Evolutionary conservation across 1,140 invertebrate genomes (phyloP).

Genomic region (Cotesia chilonis): DNA sequence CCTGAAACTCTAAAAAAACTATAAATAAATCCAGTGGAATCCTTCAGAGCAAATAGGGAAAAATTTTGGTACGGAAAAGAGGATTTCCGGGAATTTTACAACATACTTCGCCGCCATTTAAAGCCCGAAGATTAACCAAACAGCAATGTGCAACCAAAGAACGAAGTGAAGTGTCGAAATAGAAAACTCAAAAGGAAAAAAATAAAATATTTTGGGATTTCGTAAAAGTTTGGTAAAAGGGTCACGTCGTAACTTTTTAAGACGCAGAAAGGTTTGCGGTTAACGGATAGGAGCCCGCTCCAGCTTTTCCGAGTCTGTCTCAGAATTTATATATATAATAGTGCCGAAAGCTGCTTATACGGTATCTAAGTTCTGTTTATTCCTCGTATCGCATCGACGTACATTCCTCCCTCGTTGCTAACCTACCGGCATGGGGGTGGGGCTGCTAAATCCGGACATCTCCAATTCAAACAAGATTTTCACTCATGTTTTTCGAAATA

Average conservation of each 20-base stretch:
- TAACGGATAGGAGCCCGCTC: background rate
- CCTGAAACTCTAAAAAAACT: too few species aligned
- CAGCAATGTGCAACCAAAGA: too few species aligned
- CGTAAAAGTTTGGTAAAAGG: background rate
- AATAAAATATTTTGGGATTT: background rate
- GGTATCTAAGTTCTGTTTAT: constrained; percentile 44
- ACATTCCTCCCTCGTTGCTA: background rate
- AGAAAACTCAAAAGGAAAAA: too few species aligned
- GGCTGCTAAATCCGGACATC: constrained; percentile 32
- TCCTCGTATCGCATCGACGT: constrained; percentile 38
- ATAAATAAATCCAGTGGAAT: too few species aligned
- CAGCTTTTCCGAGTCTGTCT: background rate
- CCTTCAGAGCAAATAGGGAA: too few species aligned
- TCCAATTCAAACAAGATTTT: constrained; percentile 59
- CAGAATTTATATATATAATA: background rate
- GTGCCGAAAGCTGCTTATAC: constrained; percentile 38
- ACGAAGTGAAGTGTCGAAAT: too few species aligned
- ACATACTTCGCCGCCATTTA: too few species aligned
- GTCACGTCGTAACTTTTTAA: constrained; percentile 10
- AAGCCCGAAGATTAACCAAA: too few species aligned
- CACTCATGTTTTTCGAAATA: background rate
- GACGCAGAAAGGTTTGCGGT: background rate
- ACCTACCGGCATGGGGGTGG: constrained; percentile 33
- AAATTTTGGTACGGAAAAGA: too few species aligned
- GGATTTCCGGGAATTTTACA: too few species aligned